A percentile compares a stretch with the other conserved stretches of the same genome.
These are phyloP conservation scores for Danaus plexippus DNA, from an alignment of 1,140 invertebrate species.

Conservation along the genomic window DNA sequence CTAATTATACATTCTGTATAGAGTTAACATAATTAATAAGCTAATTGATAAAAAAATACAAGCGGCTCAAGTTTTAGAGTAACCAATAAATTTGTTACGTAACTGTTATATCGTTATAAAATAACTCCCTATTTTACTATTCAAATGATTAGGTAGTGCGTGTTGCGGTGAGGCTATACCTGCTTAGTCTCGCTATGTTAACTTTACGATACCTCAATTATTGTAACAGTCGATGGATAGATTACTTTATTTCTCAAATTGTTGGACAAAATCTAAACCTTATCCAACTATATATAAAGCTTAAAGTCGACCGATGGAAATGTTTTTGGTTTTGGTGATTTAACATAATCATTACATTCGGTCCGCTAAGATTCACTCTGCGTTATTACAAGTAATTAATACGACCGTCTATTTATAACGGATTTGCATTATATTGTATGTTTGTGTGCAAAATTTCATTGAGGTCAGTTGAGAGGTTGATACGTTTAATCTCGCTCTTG, in stretches of 20 bases:
- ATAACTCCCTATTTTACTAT: constrained; percentile 22
- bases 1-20: no score
- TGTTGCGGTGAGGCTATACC: constrained; percentile 26
- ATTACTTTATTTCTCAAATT: constrained; percentile 7
- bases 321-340: no score
- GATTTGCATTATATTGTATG: constrained; percentile 12
- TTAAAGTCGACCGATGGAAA: no score
- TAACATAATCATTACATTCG: no score
- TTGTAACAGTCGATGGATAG: constrained; percentile 24
- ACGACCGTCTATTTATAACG: constrained; percentile 12
- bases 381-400: constrained; percentile 12
- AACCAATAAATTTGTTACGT: constrained; percentile 21
- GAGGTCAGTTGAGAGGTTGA: constrained; percentile 18
- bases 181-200: constrained; percentile 33
- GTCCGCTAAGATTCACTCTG: constrained; percentile 7
- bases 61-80: no score
- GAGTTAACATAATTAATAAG: no score
- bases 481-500: constrained; percentile 20
- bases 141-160: constrained; percentile 24
- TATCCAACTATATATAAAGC: background rate
- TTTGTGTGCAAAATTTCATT: constrained; percentile 20
- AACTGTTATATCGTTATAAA: constrained; percentile 20
- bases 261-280: background rate
- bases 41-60: no score
- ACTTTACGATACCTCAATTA: constrained; percentile 31